Evolutionary conservation across 1,140 invertebrate species (phyloP).

Genomic region (Drosophila teissieri): DNA sequence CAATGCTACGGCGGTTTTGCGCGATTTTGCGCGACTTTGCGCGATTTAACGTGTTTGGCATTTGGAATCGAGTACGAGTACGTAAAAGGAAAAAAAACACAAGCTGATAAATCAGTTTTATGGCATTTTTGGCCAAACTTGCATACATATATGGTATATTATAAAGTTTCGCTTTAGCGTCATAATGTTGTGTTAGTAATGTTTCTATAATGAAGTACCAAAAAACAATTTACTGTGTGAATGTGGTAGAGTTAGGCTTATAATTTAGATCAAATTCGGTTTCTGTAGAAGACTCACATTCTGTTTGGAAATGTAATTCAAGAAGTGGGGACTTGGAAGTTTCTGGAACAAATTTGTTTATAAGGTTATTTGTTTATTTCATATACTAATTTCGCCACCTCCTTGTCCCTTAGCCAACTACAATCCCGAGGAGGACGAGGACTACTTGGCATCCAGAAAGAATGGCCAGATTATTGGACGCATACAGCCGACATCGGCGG

Average conservation of each 20-base stretch:
- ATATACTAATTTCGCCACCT: not conserved
- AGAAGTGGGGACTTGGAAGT: not conserved
- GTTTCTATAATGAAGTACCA: too few relatives aligned
- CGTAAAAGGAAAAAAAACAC: conserved; percentile 23
- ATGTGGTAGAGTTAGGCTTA: too few relatives aligned
- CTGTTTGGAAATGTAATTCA: too few relatives aligned
- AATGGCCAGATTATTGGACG: conserved; percentile 72
- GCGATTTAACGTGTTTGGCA: conserved; percentile 60
- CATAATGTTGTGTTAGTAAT: too few relatives aligned
- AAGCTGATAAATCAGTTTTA: conserved; percentile 17
- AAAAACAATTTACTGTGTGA: too few relatives aligned
- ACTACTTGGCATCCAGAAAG: conserved; percentile 69
- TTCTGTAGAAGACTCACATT: too few relatives aligned
- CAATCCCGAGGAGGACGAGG: conserved; percentile 83
- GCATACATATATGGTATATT: not conserved
- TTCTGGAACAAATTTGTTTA: not conserved
- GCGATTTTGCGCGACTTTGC: conserved; percentile 18
- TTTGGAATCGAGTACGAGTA: conserved; percentile 33
- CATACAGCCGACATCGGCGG: conserved; percentile 60
- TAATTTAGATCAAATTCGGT: too few relatives aligned
- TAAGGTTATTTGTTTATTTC: not conserved
- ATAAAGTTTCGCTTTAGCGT: not conserved
- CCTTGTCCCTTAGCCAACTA: conserved; percentile 68
- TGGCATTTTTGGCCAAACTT: conserved; percentile 16
- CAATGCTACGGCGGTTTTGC: conserved; percentile 32